Base-by-base conservation (phyloP, 2,888 invertebrate genomes). In the Clunio marinus region DNA sequence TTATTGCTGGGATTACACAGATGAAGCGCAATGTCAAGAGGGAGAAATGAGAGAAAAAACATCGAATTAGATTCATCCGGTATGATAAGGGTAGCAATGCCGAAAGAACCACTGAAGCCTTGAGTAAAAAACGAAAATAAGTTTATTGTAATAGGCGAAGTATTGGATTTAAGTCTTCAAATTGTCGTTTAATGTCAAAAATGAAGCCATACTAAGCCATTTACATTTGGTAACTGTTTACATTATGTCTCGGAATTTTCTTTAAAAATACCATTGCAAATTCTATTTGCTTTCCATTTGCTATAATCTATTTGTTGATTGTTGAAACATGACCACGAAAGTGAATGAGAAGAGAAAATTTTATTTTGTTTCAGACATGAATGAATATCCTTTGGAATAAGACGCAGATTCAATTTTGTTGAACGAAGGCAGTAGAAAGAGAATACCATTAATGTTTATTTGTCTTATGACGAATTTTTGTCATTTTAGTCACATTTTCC, bases 31-130 rank as follows among this genome's bases (percentile, higher is more conserved):
- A 41, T 15, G 15, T 41, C 41, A 41, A 41, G 41, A 10, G 2
- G n/a, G 41, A n/a, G 41, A 41, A 15, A n/a, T n/a, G n/a, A n/a
- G n/a, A n/a, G n/a, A n/a, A n/a, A n/a, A 8, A 17, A 51, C 51
- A 51, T 51, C 22, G 51, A 46, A 60, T 41, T 17, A 37, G 60
- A 60, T 63, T 28, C 27, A 57, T 41, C 22, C 60, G 32, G 4
- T 37, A 37, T 60, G 60, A 60, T 60, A 60, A 41, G 60, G 60
- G 60, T 60, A n/a, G n/a, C n/a, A n/a, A n/a, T n/a, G n/a, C n/a
- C n/a, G n/a, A n/a, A n/a, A n/a, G n/a, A n/a, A n/a, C n/a, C n/a
- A n/a, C n/a, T n/a, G n/a, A n/a, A n/a, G n/a, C n/a, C n/a, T n/a
- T n/a, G n/a, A n/a, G n/a, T n/a, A n/a, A n/a, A n/a, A n/a, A n/a